A percentile compares a stretch with the other conserved stretches of the same genome.
Conservation (phyloP, 2,797 vertebrate species). For the Nyctalus aviator region DNA sequence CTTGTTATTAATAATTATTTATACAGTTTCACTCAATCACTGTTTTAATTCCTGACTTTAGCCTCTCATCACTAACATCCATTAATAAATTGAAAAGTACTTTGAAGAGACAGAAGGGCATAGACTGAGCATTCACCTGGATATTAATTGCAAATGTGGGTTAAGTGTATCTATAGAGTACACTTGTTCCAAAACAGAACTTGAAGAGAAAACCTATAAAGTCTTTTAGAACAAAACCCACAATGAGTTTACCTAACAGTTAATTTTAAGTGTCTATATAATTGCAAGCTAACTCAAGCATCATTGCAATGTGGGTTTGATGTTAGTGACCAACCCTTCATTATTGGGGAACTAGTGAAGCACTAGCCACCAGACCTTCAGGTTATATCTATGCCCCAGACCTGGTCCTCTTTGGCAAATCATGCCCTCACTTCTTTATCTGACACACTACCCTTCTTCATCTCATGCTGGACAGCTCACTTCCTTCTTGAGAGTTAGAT, state of each 20-base stretch:
- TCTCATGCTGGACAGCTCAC: neutral
- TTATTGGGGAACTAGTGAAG: neutral
- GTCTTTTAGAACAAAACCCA: constrained; percentile 18
- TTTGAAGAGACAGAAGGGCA: constrained; percentile 31
- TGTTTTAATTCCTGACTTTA: constrained; percentile 35
- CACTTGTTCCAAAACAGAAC: constrained; percentile 22
- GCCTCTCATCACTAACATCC: neutral
- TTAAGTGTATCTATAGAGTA: neutral
- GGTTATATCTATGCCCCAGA: neutral
- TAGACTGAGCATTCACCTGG: neutral
- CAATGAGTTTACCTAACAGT: neutral
- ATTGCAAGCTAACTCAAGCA: neutral
- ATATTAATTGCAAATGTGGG: neutral
- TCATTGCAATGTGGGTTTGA: neutral
- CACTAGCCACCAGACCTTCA: neutral
- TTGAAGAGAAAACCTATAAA: constrained; percentile 21
- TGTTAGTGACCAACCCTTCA: neutral
- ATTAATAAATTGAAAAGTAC: constrained; percentile 9
- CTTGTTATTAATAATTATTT: neutral
- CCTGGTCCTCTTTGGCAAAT: neutral
- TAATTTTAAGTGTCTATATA: neutral
- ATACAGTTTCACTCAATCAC: neutral
- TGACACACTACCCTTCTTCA: neutral
- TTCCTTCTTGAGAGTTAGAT: neutral
- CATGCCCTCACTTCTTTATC: neutral